phyloP scores from a whole-genome alignment of 2,797 vertebrate species.

The Cheirogaleus major region DNA sequence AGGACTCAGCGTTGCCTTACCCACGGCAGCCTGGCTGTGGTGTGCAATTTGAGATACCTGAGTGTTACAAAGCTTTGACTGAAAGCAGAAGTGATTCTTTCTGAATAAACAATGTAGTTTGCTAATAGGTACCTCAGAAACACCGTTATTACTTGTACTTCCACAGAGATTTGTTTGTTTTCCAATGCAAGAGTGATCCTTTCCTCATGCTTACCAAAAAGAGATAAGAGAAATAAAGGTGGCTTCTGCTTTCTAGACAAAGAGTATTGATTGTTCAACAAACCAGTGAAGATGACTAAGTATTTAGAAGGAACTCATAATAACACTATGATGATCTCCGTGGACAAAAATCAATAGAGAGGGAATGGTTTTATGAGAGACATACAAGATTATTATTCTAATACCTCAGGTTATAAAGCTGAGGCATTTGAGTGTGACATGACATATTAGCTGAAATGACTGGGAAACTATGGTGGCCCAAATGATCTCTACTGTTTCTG shows the following conservation, averaged over 20 bases:
- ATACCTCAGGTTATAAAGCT: constrained; percentile 43
- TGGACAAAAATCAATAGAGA: constrained; percentile 66
- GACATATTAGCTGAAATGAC: not conserved
- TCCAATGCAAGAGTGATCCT: not conserved
- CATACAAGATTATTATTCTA: constrained; percentile 63
- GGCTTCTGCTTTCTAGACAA: constrained; percentile 25
- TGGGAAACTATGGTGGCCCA: not conserved
- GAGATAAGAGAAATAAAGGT: constrained; percentile 43
- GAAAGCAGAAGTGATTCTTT: constrained; percentile 27
- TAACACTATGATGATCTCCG: constrained; percentile 51
- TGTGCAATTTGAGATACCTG: not conserved
- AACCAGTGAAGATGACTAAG: constrained; percentile 36
- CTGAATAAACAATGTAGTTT: not conserved
- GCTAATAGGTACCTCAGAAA: not conserved
- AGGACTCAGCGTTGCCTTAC: not conserved
- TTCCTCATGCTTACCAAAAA: not conserved
- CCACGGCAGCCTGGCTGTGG: not conserved
- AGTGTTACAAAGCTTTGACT: not conserved
- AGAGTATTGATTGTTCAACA: constrained; percentile 62
- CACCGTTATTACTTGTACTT: not conserved
- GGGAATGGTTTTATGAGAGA: constrained; percentile 52
- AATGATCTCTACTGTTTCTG: not conserved
- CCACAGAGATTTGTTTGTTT: constrained; percentile 29
- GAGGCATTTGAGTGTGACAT: constrained; percentile 19
- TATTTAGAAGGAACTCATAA: constrained; percentile 64